A percentile compares a stretch with the other conserved stretches of the same genome.
These are phyloP conservation scores for Dicyrtomina minuta DNA, from an alignment of 2,888 invertebrate genomes.

Conservation along the genomic window DNA sequence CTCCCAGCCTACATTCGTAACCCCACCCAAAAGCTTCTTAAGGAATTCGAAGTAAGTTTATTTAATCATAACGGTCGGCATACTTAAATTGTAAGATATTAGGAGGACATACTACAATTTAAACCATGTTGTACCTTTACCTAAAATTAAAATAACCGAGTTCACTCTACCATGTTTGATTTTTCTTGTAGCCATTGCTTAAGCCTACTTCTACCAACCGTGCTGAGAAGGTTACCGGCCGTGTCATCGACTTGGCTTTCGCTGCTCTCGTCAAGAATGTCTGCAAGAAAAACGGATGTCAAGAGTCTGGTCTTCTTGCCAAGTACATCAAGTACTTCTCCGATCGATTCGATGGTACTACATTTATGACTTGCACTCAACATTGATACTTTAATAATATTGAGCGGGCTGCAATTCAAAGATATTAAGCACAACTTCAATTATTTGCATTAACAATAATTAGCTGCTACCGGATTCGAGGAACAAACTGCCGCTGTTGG, in stretches of 20 bases:
- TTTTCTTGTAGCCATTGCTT: not conserved
- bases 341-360: constrained; percentile 43
- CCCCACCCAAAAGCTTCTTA: constrained; percentile 52
- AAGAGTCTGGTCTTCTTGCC: constrained; percentile 44
- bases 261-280: constrained; percentile 47
- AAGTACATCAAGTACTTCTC: constrained; percentile 50
- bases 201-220: constrained; percentile 12
- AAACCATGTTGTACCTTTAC: too few relatives aligned
- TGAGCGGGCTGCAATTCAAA: constrained; percentile 1
- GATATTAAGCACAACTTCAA: not conserved
- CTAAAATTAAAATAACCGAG: too few relatives aligned
- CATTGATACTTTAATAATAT: not conserved
- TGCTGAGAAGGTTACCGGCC: constrained; percentile 31
- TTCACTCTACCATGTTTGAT: not conserved
- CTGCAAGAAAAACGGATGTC: constrained; percentile 48
- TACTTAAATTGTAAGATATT: not conserved
- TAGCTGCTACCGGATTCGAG: constrained; percentile 40
- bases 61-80: not conserved
- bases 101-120: not conserved
- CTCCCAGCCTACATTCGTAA: constrained; percentile 49
- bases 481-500: constrained; percentile 51
- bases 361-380: not conserved
- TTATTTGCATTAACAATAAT: not conserved
- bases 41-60: constrained; percentile 51
- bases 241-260: constrained; percentile 51